Conservation (phyloP, 2,797 vertebrate species). For the Trichosurus vulpecula region DNA sequence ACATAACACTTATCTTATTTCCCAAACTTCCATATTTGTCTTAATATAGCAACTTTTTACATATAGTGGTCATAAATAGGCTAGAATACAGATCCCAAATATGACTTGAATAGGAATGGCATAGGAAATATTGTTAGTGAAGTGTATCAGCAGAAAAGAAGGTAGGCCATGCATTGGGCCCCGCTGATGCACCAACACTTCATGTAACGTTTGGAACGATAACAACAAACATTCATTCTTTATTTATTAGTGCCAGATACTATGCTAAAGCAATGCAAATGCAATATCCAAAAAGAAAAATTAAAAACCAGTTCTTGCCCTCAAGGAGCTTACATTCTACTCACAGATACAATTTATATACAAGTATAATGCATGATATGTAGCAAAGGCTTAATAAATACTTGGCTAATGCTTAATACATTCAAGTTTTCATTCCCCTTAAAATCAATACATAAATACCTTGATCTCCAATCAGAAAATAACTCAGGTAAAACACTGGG, state of each 20-base stretch:
- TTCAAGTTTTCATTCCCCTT: background rate
- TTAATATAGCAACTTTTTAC: background rate
- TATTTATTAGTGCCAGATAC: background rate
- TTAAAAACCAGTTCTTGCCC: background rate
- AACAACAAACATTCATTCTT: background rate
- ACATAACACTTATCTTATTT: background rate
- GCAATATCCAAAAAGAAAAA: background rate
- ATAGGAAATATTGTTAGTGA: background rate
- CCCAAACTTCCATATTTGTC: background rate
- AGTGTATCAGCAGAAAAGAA: background rate
- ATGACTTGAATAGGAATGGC: background rate
- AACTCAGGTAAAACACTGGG: background rate
- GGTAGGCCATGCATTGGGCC: background rate
- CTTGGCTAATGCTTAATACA: background rate
- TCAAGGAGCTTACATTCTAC: background rate
- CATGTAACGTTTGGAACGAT: background rate
- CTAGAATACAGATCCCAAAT: background rate
- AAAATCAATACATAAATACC: background rate
- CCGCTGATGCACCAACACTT: background rate
- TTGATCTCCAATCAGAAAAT: background rate
- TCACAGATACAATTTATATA: background rate
- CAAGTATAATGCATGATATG: background rate
- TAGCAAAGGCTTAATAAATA: background rate
- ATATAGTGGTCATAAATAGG: background rate
- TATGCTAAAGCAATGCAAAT: background rate